Conservation (phyloP, 2,113 vertebrate genomes). For the Oplegnathus fasciatus region DNA sequence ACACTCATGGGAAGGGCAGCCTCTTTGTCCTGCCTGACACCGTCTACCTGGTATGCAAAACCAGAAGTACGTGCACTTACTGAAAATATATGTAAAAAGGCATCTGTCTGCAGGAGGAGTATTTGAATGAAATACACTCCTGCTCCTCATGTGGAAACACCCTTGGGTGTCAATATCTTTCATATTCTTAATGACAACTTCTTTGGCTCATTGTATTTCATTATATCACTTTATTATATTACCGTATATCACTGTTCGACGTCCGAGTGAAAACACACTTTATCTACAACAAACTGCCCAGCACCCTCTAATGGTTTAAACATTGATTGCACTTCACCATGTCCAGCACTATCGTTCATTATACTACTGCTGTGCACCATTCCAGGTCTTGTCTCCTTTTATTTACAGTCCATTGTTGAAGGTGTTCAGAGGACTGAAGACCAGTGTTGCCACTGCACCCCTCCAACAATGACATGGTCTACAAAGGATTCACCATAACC, state of each 20-base stretch:
- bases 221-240: neutral
- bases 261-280: neutral
- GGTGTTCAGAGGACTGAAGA: neutral
- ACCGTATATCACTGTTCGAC: neutral
- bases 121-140: neutral
- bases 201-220: neutral
- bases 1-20: neutral
- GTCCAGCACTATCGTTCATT: neutral
- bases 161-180: neutral
- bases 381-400: neutral
- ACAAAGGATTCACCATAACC: neutral
- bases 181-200: neutral
- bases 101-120: neutral
- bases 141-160: neutral
- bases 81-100: neutral
- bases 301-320: conserved; percentile 23
- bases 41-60: neutral
- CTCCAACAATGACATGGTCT: neutral
- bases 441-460: neutral
- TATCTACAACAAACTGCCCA: neutral
- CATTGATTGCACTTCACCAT: neutral
- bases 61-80: neutral
- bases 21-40: neutral
- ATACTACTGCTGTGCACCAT: neutral
- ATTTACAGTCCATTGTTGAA: too few species aligned